A percentile compares a stretch with the other conserved stretches of the same genome.
These are phyloP conservation scores for Fabriciana adippe DNA, from an alignment of 2,888 invertebrate genomes.

Conservation along the genomic window DNA sequence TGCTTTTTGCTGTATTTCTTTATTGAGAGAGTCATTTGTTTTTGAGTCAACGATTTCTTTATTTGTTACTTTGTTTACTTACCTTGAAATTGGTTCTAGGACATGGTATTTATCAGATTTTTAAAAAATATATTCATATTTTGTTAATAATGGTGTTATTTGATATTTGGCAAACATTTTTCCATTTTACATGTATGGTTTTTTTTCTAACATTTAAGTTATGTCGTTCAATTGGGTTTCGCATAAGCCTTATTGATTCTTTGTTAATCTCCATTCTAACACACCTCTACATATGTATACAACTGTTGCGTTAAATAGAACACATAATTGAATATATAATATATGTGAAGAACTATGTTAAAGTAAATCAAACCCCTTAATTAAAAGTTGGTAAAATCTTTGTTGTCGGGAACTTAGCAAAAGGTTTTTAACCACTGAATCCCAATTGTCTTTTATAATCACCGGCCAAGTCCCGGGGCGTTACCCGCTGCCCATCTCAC, in stretches of 20 bases:
- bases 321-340: no score
- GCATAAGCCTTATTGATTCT: conserved; percentile 11
- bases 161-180: no score
- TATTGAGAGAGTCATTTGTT: conserved; percentile 7
- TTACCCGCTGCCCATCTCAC: conserved; percentile 14
- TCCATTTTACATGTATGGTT: neutral
- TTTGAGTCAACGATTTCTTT: conserved; percentile 8
- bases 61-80: neutral
- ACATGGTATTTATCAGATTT: neutral
- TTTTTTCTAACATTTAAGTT: conserved; percentile 1
- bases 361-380: neutral
- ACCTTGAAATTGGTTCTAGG: neutral
- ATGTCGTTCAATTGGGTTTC: conserved; percentile 3
- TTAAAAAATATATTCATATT: no score
- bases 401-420: neutral
- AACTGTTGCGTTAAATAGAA: neutral
- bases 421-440: conserved; percentile 1
- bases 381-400: neutral
- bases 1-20: conserved; percentile 15
- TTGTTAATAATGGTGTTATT: no score
- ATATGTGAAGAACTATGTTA: no score
- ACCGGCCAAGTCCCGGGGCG: conserved; percentile 23
- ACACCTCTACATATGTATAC: neutral
- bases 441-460: conserved; percentile 27
- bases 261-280: neutral